Conservation (phyloP, 2,797 vertebrate species). For the Chromobotia macracanthus region DNA sequence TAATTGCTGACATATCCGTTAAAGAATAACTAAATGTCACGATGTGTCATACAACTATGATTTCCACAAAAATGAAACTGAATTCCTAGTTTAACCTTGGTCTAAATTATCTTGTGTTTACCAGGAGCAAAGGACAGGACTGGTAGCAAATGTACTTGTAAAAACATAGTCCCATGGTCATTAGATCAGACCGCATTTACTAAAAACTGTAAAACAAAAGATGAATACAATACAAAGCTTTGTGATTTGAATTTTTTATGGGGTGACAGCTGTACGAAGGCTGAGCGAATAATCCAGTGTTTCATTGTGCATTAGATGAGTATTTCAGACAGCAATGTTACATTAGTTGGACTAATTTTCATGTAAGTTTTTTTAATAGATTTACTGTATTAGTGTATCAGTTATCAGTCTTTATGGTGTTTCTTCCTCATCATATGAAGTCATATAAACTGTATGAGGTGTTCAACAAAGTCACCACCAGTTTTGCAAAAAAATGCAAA, state of each 20-base stretch:
- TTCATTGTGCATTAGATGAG: not conserved
- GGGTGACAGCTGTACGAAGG: not conserved
- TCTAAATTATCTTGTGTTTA: not conserved
- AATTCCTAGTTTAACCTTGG: not conserved
- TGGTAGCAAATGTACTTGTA: constrained; percentile 15
- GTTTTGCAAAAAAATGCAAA: too few species aligned
- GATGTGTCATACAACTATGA: not conserved
- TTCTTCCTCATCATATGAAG: not conserved
- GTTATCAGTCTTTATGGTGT: not conserved
- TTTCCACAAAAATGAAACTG: not conserved
- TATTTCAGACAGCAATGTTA: not conserved
- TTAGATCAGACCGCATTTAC: not conserved
- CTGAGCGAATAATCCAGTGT: not conserved
- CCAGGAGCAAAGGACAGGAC: not conserved
- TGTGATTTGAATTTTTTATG: constrained; percentile 18
- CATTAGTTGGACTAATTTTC: too few species aligned
- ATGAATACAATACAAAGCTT: not conserved
- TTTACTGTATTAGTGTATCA: not conserved
- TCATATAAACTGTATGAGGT: not conserved
- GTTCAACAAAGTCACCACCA: not conserved
- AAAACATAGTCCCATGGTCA: not conserved
- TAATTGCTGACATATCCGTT: constrained; percentile 9
- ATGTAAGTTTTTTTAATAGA: too few species aligned
- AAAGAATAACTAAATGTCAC: constrained; percentile 26
- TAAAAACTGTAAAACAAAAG: not conserved